Evolutionary conservation across 2,113 vertebrate genomes (phyloP).

Genomic region (Apeltes quadracus): DNA sequence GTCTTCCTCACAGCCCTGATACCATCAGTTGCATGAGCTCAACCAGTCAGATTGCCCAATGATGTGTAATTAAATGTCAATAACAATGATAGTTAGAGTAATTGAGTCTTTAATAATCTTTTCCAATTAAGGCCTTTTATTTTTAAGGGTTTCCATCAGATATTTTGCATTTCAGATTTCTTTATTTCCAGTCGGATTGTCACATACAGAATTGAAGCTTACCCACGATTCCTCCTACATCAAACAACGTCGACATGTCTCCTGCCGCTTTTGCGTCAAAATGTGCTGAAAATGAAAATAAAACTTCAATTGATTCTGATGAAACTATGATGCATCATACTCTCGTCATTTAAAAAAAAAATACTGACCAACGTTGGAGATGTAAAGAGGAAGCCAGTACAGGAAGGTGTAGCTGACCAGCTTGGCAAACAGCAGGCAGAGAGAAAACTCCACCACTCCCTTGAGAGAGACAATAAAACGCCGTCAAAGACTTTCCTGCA

Average conservation of each 20-base stretch:
- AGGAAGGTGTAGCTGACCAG: slow-evolving; percentile 99
- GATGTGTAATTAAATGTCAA: neutral
- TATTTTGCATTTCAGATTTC: neutral
- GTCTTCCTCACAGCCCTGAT: neutral
- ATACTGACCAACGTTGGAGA: slow-evolving; percentile 90
- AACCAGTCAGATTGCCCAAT: no score
- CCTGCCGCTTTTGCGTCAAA: slow-evolving; percentile 91
- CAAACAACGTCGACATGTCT: slow-evolving; percentile 95
- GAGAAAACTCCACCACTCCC: slow-evolving; percentile 96
- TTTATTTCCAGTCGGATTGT: neutral
- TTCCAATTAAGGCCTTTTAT: neutral
- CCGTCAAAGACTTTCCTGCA: neutral
- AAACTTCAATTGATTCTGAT: no score
- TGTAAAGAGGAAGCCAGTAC: slow-evolving; percentile 98
- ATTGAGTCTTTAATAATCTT: neutral
- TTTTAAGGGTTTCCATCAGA: neutral
- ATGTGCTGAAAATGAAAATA: slow-evolving; percentile 80
- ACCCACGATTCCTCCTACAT: slow-evolving; percentile 96
- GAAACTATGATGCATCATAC: neutral
- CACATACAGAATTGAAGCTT: slow-evolving; percentile 14
- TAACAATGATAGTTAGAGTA: neutral
- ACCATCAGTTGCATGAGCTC: neutral
- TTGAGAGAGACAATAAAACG: slow-evolving; percentile 72
- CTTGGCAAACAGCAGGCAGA: slow-evolving; percentile 96
- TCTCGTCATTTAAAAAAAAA: neutral